These are phyloP conservation scores for Philopedon plagiatum DNA, from an alignment of 2,888 invertebrate genomes.

Conservation along the genomic window DNA sequence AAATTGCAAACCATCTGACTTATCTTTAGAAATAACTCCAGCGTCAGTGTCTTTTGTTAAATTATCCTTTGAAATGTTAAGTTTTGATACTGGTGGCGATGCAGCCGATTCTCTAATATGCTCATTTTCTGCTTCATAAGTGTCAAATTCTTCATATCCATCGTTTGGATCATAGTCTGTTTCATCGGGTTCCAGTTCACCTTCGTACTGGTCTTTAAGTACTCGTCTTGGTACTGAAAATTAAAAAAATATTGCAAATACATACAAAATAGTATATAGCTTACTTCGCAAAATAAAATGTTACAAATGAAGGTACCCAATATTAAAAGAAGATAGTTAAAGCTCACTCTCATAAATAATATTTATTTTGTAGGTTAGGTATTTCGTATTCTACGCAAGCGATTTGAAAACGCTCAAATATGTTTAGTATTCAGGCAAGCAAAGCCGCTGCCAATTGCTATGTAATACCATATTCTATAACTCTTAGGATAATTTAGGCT, in stretches of 20 bases:
- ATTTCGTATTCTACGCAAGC: no score
- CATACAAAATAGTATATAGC: no score
- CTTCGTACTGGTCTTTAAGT: slow-evolving; percentile 86
- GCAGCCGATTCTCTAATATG: slow-evolving; percentile 73
- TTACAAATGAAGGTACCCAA: no score
- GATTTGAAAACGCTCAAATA: no score
- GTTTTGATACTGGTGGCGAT: slow-evolving; percentile 72
- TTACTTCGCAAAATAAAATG: no score
- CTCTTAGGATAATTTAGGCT: no score
- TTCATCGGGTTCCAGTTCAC: slow-evolving; percentile 84
- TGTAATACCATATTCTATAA: no score
- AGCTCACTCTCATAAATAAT: no score
- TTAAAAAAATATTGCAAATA: slow-evolving; percentile 5
- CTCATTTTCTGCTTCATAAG: slow-evolving; percentile 70
- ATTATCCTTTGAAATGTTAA: slow-evolving; percentile 67
- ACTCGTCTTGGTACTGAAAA: slow-evolving; percentile 86
- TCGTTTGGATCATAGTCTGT: slow-evolving; percentile 69
- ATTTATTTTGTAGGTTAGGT: no score
- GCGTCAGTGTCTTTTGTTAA: slow-evolving; percentile 63
- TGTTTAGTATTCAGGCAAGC: no score
- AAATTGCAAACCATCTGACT: slow-evolving; percentile 62
- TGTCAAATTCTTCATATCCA: slow-evolving; percentile 70
- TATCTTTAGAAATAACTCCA: slow-evolving; percentile 60
- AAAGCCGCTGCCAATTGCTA: no score
- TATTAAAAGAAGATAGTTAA: no score